Evolutionary conservation across 2,113 vertebrate species (phyloP), one percentile per base, ranked within the genome.

Genomic region (Garra rufa): DNA sequence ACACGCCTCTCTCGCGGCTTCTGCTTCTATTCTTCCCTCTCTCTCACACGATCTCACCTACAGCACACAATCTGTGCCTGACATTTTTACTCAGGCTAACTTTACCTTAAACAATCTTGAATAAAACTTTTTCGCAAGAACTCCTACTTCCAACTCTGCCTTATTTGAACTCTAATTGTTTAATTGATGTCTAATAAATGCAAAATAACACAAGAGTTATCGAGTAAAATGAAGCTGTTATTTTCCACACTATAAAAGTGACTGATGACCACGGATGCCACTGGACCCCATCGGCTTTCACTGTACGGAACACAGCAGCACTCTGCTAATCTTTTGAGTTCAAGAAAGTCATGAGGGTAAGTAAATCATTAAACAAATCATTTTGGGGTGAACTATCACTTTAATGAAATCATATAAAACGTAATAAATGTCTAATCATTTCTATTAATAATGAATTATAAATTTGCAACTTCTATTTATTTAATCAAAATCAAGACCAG

Each of bases 31-130:
- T 48, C 57, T 48, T 61, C 55, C 46, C 76, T 61, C 67, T n/a
- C 19, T 79, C 76, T 75, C 73, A 30, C 73, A 50, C 14, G 0
- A 50, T 71, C 83, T 43, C 63, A 69, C 75, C 24, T 28, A 41
- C 7, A 65, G 52, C 76, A 81, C 82, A n/a, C 26, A 63, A 38
- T 52, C 26, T 15, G 43, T 78, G 74, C 38, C 48, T 70, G 80
- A 61, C 50, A 63, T 67, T 82, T 63, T 52, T 59, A 82, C 73
- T 61, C 43, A 30, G 61, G 14, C 63, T 71, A 61, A 74, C 44
- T 73, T 79, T 73, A 65, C 13, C 48, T 71, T 71, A 41, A 82
- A 34, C 55, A 50, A 55, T 81, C 80, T 52, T 69, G 6, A 38
- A 24, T 50, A 70, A 70, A 82, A 82, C 61, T 55, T 50, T 82